Evolutionary conservation across 2,113 vertebrate genomes (phyloP).

Genomic region (Genyomyrus donnyi): DNA sequence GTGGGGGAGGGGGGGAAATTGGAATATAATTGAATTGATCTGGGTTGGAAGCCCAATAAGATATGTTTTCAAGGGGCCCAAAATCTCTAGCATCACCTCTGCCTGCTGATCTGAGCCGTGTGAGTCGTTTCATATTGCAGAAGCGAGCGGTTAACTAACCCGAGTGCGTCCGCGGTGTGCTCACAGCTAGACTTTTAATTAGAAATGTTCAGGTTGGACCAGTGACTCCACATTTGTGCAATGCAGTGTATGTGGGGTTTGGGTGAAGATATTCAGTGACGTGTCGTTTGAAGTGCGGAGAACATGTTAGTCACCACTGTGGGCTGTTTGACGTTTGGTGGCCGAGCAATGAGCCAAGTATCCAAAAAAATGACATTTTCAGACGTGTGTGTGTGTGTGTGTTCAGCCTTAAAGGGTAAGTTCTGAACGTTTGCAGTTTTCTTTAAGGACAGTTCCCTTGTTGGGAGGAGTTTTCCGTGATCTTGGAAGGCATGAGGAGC

Average conservation of each 20-base stretch:
- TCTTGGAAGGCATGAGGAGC: not conserved
- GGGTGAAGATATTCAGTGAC: not conserved
- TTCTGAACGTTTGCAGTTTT: not conserved
- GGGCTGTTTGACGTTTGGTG: not conserved
- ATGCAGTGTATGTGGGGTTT: not conserved
- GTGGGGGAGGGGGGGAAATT: not conserved
- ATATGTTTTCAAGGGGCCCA: not conserved
- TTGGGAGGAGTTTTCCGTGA: not conserved
- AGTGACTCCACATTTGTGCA: not conserved
- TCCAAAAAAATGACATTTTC: not conserved
- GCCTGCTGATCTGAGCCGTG: not conserved
- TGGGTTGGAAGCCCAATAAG: not conserved
- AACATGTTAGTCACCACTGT: not conserved
- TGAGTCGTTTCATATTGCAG: not conserved
- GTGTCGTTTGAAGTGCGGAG: not conserved
- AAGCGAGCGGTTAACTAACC: not conserved
- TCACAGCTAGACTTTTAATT: not conserved
- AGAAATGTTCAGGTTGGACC: not conserved
- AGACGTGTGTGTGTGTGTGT: not conserved
- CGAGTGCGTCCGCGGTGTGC: not conserved
- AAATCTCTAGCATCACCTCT: not conserved
- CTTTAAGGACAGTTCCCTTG: not conserved
- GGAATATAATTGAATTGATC: not conserved
- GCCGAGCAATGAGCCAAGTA: not conserved
- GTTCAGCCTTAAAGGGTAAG: not conserved